A percentile compares a stretch with the other conserved stretches of the same genome.
phyloP scores from a whole-genome alignment of 2,113 vertebrate genomes.

The Empidonax traillii region DNA sequence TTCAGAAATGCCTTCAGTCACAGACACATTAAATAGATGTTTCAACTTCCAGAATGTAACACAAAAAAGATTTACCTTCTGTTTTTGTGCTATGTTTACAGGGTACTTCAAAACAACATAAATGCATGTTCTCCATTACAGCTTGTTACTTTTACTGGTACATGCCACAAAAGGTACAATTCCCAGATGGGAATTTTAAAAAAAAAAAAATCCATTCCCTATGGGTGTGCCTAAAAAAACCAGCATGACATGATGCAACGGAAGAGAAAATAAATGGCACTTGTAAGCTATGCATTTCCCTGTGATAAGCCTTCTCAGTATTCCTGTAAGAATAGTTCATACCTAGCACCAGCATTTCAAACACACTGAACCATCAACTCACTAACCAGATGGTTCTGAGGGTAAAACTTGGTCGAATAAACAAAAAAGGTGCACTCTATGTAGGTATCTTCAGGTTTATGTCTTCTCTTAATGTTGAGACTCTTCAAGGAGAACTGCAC shows the following conservation, averaged over 20 bases:
- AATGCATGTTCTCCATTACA: conserved; percentile 4
- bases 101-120: conserved; percentile 46
- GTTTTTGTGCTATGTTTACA: conserved; percentile 49
- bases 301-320: neutral
- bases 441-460: neutral
- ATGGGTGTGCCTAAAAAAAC: neutral
- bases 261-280: neutral
- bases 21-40: conserved; percentile 51
- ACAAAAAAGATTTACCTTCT: conserved; percentile 48
- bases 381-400: conserved; percentile 32
- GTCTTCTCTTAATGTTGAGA: neutral
- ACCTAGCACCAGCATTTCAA: neutral
- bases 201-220: neutral
- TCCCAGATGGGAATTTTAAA: conserved; percentile 51
- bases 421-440: neutral
- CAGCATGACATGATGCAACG: neutral
- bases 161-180: conserved; percentile 25
- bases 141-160: conserved; percentile 57
- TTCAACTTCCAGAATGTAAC: conserved; percentile 37
- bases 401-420: conserved; percentile 30
- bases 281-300: conserved; percentile 8
- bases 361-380: neutral
- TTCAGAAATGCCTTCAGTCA: conserved; percentile 40
- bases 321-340: neutral
- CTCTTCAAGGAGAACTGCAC: neutral